These are phyloP conservation scores for Lordiphosa andalusiaca DNA, from an alignment of 2,888 invertebrate genomes.

Conservation along the genomic window DNA sequence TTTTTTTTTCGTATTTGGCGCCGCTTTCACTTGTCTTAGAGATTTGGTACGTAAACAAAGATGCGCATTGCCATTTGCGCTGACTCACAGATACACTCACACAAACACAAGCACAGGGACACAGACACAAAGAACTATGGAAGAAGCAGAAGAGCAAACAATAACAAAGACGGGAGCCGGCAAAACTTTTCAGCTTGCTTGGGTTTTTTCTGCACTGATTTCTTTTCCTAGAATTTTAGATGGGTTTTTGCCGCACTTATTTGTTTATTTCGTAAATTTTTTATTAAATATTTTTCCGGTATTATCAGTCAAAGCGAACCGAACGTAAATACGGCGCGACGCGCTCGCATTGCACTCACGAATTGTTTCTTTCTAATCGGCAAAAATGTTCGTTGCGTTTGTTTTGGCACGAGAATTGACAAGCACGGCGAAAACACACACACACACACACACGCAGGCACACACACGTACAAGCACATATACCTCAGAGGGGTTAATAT, in stretches of 20 bases:
- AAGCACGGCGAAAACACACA: conserved; percentile 60
- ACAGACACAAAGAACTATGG: conserved; percentile 45
- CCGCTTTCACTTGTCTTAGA: conserved; percentile 47
- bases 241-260: conserved; percentile 12
- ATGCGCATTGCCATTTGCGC: conserved; percentile 66
- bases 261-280: conserved; percentile 12
- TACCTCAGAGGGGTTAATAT: conserved; percentile 63
- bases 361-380: conserved; percentile 79
- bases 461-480: conserved; percentile 25
- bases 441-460: conserved; percentile 39
- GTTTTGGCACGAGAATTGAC: conserved; percentile 76
- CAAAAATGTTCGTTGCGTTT: conserved; percentile 77
- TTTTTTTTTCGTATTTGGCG: conserved; percentile 42
- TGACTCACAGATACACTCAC: conserved; percentile 43
- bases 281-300: conserved; percentile 11
- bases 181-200: conserved; percentile 10
- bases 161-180: conserved; percentile 50
- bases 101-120: conserved; percentile 40
- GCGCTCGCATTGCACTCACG: conserved; percentile 72
- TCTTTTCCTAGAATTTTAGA: not conserved
- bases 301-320: conserved; percentile 33
- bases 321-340: conserved; percentile 21
- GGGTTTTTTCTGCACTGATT: conserved; percentile 12
- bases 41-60: conserved; percentile 51
- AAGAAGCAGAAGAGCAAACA: conserved; percentile 45